A percentile compares a stretch with the other conserved stretches of the same genome.
phyloP scores from a whole-genome alignment of 2,113 vertebrate species.

The Toxotes jaculatrix region DNA sequence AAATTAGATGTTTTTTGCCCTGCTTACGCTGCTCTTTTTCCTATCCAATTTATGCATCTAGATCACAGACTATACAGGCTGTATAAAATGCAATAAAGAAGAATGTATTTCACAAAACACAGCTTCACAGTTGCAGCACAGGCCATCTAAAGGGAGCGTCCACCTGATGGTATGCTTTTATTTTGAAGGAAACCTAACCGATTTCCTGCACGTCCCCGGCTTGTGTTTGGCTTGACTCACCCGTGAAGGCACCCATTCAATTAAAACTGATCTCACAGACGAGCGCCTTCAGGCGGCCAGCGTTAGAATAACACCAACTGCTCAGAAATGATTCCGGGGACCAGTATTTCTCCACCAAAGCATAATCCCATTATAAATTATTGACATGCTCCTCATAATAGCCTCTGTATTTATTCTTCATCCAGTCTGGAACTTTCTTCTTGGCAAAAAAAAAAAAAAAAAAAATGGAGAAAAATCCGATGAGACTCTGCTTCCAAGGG shows the following conservation, averaged over 20 bases:
- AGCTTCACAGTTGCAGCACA: not conserved
- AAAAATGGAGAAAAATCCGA: slow-evolving; percentile 21
- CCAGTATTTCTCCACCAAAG: slow-evolving; percentile 54
- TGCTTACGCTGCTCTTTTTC: not conserved
- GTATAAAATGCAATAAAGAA: not conserved
- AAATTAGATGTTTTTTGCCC: not conserved
- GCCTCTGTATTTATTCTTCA: slow-evolving; percentile 52
- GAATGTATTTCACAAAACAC: not conserved
- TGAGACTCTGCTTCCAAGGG: slow-evolving; percentile 40
- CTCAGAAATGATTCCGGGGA: slow-evolving; percentile 12
- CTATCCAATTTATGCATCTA: not conserved
- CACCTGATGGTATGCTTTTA: slow-evolving; percentile 9
- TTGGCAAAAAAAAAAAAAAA: slow-evolving; percentile 33
- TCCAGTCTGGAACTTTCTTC: slow-evolving; percentile 27
- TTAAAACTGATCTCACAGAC: slow-evolving; percentile 45
- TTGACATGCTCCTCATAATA: slow-evolving; percentile 60
- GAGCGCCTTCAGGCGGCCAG: slow-evolving; percentile 66
- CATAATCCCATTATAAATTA: slow-evolving; percentile 56
- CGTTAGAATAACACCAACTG: slow-evolving; percentile 25
- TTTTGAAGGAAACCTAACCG: slow-evolving; percentile 24
- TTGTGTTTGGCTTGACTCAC: slow-evolving; percentile 28
- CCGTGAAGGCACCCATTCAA: slow-evolving; percentile 49
- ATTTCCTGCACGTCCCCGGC: not conserved
- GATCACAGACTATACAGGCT: not conserved
- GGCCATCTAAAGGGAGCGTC: not conserved